These are phyloP conservation scores for Oxyura jamaicensis DNA, from an alignment of 2,113 vertebrate species.

Conservation along the genomic window DNA sequence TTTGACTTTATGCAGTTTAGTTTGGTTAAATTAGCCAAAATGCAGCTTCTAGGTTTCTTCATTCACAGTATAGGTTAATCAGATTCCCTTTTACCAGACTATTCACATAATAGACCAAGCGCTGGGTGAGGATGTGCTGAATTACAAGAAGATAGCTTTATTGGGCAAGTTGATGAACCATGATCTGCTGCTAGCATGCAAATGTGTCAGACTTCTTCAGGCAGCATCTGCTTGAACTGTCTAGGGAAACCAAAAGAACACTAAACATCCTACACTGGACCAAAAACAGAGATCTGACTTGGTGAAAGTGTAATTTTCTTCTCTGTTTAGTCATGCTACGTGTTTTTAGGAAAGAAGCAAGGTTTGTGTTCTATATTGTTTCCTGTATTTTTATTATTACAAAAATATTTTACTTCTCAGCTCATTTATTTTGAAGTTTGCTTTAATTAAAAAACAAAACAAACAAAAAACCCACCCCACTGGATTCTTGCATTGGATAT, in stretches of 20 bases:
- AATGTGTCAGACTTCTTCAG: neutral
- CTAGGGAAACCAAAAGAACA: neutral
- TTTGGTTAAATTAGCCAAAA: constrained; percentile 15
- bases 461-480: no score
- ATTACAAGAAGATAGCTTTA: neutral
- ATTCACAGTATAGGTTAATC: neutral
- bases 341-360: neutral
- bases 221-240: constrained; percentile 36
- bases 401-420: neutral
- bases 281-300: neutral
- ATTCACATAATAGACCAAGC: neutral
- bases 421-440: neutral
- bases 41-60: neutral
- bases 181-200: constrained; percentile 4
- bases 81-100: neutral
- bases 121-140: neutral
- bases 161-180: constrained; percentile 24
- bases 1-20: neutral
- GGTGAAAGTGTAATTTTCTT: neutral
- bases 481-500: neutral
- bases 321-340: neutral
- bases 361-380: neutral
- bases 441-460: no score
- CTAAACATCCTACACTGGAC: neutral
- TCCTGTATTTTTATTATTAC: neutral